Evolutionary conservation across 2,888 invertebrate species (phyloP), one percentile per base, ranked within the genome.

Genomic region (Serripes groenlandicus): DNA sequence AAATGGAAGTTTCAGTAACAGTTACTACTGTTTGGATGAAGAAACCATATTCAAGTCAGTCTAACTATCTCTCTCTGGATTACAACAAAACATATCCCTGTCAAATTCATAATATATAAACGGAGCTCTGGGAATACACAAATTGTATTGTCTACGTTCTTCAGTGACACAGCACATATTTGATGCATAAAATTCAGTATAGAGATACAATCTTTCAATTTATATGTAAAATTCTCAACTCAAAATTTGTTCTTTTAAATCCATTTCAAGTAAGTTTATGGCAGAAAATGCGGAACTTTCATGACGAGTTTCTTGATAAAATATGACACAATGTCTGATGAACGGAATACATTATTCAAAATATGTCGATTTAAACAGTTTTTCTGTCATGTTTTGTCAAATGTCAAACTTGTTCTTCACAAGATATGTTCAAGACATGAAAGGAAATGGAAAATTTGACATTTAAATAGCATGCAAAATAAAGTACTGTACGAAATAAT

Each of bases 181-280:
- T 78, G 52, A 83, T 81, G 81, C 73, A 80, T 75, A 78, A 81
- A 86, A 60, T 78, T 86, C 78, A 73, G 69, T 75, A 72, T 60
- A 23, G 52, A 42, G 86, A 86, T 86, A 86, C 72, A 81, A 86
- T 86, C 86, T 86, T 86, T 86, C 86, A 86, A 86, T 86, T 86
- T 86, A 86, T 86, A 86, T 86, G 80, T 83, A 86, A 86, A 86
- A 78, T 86, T 86, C 70, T 75, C 64, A 64, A 64, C 64, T 64
- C 64, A 64, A 64, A 64, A 64, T 11, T 34, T 34, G 34, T 34
- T 64, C 35, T 35, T 64, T 64, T 64, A 64, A 64, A 64, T 64
- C 64, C 64, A 64, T 64, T 64, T 64, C 64, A 64, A 64, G 64
- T 64, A 64, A 64, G 64, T 64, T 64, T 64, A 64, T 64, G 64